Base-by-base conservation (phyloP, 2,888 invertebrate genomes). In the Trichogramma evanescens region DNA sequence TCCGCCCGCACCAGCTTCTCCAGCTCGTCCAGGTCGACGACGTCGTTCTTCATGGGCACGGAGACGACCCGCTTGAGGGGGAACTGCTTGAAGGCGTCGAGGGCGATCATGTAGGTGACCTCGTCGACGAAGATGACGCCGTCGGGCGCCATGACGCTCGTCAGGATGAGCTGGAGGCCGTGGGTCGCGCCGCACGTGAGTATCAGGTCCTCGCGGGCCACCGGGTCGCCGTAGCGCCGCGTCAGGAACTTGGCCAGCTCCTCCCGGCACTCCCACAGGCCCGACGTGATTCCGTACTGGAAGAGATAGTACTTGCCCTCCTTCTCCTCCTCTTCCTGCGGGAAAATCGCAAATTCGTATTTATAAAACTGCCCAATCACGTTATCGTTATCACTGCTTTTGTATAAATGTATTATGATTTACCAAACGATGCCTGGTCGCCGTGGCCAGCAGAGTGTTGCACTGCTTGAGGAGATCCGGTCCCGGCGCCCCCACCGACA, bases 61-160 rank as follows among this genome's bases (percentile, higher is more conserved):
- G 56, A 75, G 41, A 85, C 72, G 39, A 86, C 74, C 64, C 75
- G 79, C 65, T 83, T 74, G 2, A 79, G 74, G 6, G 83, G 79
- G 66, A 84, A 85, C 65, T 83, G 80, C 60, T 77, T 76, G 63
- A 86, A 81, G 8, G 78, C 74, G 45, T 82, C 80, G 39, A 84
- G 71, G 3, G 84, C 86, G 62, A 84, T 80, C 80, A 85, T 86
- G 67, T 86, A 87, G 1, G 85, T 84, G 9, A 82, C 83, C 71
- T 86, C 84, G 68, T 87, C 87, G 7, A 86, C 82, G 71, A 86
- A 86, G 55, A 86, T 80, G 7, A 80, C 74, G 1, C 82, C 82
- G 51, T 80, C 76, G 3, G 82, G 78, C 39, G 81, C 79, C 26
- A 86, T 66, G n/a, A 85, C 67, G 0, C 80, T 81, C n/a, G 81